Evolutionary conservation across 2,113 vertebrate genomes (phyloP).

Genomic region (Gallinago jamesoni): DNA sequence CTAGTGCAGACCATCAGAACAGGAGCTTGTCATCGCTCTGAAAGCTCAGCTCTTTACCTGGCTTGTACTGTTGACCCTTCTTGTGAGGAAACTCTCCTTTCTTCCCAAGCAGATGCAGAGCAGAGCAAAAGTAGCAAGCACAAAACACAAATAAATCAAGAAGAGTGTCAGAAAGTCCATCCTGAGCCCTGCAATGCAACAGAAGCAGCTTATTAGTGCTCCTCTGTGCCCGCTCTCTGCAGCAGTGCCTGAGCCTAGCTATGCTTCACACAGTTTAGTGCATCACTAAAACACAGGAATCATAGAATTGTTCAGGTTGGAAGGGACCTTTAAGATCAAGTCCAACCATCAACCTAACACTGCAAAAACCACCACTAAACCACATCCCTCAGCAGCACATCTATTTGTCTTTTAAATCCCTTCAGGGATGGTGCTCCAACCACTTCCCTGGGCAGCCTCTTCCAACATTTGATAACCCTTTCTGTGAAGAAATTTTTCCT

Average conservation of each 20-base stretch:
- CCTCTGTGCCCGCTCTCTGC: background rate
- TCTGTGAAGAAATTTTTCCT: background rate
- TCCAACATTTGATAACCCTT: background rate
- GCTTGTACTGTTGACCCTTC: background rate
- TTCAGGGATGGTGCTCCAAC: background rate
- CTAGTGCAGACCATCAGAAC: background rate
- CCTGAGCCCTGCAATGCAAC: constrained; percentile 12
- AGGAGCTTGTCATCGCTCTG: rapidly evolving
- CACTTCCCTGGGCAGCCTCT: background rate
- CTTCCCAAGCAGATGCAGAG: constrained; percentile 80
- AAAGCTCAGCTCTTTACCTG: background rate
- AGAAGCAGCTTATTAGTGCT: background rate
- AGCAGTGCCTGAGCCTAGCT: background rate
- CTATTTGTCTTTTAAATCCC: background rate
- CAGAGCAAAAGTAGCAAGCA: constrained; percentile 68
- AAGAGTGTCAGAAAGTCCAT: constrained; percentile 94
- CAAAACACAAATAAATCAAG: constrained; percentile 75
- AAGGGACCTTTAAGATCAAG: background rate
- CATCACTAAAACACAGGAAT: background rate
- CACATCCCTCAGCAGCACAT: background rate
- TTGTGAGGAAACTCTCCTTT: background rate
- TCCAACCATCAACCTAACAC: background rate
- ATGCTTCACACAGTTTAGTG: rapidly evolving
- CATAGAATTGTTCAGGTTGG: no score
- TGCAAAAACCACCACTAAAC: background rate